Base-by-base conservation (phyloP, 1,140 invertebrate species). In the Polypedilum pembai region DNA sequence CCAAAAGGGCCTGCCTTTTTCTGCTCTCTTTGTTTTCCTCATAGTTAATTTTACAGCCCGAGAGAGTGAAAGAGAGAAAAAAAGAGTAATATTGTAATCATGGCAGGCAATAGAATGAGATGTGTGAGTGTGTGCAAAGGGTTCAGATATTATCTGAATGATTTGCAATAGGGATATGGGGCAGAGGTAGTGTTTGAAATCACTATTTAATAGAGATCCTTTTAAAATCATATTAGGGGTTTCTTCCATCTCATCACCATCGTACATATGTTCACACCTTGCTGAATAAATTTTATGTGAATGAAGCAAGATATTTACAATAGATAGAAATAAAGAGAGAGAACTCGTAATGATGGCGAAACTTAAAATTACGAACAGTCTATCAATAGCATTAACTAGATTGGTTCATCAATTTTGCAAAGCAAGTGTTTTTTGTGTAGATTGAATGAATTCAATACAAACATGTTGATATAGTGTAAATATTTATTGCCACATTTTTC, bases 221-320 rank as follows among this genome's bases (percentile, higher is more conserved):
- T 69, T 69, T 69, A 69, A 69, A 69, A 69, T 69, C 65, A 21
- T 20, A 69, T 69, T 69, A 69, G 18, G 65, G 65, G 17, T 4
- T 21, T 69, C 17, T 69, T 21, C 45, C 45, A 56, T 56, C 45
- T 56, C 45, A 56, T 56, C 45, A 15, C 45, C 45, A 56, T 56
- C 45, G n/a, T n/a, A 56, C 45, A 56, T 56, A 56, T 56, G 45
- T 56, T 56, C 12, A 56, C 45, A 56, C 45, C 45, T 56, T n/a
- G 45, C 24, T 33, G 24, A 33, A 33, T 33, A 33, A 33, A 33
- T 5, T 33, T 1, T 33, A 33, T 3, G 24, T 1, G 24, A 33
- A 33, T 33, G 24, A 33, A 33, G 5, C 5, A 33, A 33, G 24
- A 5, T 5, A 33, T n/a, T n/a, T 5, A 33, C 24, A 33, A 33